Evolutionary conservation across 2,888 invertebrate genomes (phyloP), one percentile per base, ranked within the genome.

Genomic region (Masnerella sp.): DNA sequence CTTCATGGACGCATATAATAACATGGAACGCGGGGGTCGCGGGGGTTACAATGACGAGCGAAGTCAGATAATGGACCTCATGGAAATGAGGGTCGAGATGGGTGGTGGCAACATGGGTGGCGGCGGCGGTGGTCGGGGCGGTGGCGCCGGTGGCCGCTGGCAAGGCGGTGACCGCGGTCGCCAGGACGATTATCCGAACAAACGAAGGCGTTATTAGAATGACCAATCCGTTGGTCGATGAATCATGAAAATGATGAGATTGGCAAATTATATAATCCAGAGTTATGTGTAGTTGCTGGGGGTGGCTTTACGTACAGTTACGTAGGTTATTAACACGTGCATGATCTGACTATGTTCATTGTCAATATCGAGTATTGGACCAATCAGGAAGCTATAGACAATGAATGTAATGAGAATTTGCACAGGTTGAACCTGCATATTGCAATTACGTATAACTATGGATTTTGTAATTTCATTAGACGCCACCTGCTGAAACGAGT

Each of bases 151-250:
- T 58, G 67, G 72, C 76, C 54, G 54, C 54, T 56, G 54, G 54
- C 25, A 78, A 75, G 76, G 73, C 40, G 75, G 51, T 8, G 75
- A 40, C 40, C 56, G 56, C 5, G 56, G 56, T 11, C 54, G 54
- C 28, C 40, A 38, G 86, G 92, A 92, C 88, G 91, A 91, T 88
- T 92, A 88, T 87, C 91, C 91, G 82, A 90, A 90, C 88, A 92
- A 91, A 88, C 90, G 92, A 80, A 90, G 92, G 84, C 91, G 92
- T 78, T 92, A 90, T 86, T 92, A 90, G n/a, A 61, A 28, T 22
- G 36, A 20, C 11, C 59, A 38, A 51, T 45, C 56, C 28, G 28
- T 28, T 28, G 28, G 1, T 1, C n/a, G 1, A 3, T 1, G 28
- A 28, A 7, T 2, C n/a, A 28, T n/a, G 28, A 9, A 28, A 28